phyloP scores from a whole-genome alignment of 2,888 invertebrate genomes.

The Scaptomyza cyrtandrae region DNA sequence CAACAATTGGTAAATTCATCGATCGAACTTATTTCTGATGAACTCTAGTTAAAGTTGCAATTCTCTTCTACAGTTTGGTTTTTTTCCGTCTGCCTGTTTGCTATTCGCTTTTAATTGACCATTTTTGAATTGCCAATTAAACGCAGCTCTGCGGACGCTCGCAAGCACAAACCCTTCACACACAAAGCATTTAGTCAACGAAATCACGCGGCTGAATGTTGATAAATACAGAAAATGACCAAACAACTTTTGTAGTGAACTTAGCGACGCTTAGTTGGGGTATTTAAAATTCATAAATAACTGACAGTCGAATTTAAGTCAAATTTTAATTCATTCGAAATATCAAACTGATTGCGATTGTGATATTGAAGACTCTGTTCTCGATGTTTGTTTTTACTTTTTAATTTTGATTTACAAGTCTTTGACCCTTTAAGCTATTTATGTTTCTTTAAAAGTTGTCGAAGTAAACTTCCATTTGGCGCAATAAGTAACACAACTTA shows the following conservation, averaged over 20 bases:
- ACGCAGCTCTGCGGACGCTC: slow-evolving; percentile 44
- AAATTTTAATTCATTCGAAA: background rate
- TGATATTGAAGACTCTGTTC: background rate
- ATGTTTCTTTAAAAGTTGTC: background rate
- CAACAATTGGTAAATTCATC: slow-evolving; percentile 9
- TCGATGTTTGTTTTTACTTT: background rate
- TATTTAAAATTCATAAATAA: slow-evolving; percentile 11
- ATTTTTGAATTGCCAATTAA: slow-evolving; percentile 54
- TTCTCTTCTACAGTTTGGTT: background rate
- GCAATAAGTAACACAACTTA: too few relatives aligned
- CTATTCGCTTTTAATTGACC: slow-evolving; percentile 63
- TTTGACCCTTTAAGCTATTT: background rate
- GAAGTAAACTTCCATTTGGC: slow-evolving; percentile 1
- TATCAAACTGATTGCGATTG: background rate
- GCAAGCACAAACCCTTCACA: slow-evolving; percentile 11
- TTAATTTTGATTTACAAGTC: background rate
- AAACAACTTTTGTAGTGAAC: slow-evolving; percentile 43
- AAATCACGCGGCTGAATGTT: slow-evolving; percentile 41
- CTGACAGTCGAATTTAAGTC: slow-evolving; percentile 6
- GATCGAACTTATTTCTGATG: slow-evolving; percentile 8
- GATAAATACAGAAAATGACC: slow-evolving; percentile 38
- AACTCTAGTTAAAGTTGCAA: slow-evolving; percentile 16
- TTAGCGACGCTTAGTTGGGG: background rate
- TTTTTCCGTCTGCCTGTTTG: background rate
- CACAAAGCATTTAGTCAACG: slow-evolving; percentile 21